Base-by-base conservation (phyloP, 2,797 vertebrate species). In the Gallinago stenura region DNA sequence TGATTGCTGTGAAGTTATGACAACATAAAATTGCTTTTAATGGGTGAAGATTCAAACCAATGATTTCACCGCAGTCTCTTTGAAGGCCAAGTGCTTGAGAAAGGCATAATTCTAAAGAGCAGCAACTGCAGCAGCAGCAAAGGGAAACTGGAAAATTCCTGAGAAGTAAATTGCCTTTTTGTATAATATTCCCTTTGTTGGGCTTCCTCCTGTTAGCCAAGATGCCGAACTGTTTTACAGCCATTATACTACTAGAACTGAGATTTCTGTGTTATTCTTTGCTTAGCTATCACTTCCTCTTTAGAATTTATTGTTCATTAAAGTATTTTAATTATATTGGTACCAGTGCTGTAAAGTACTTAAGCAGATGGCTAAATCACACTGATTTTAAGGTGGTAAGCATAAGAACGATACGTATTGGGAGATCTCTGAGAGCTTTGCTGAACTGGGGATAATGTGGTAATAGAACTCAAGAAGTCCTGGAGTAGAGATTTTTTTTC, bases 21-120 rank as follows among this genome's bases (percentile, higher is more conserved):
- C 80, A 95, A 90, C 33, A 73, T 84, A 76, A 93, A 95, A 90
- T 95, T 91, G 39, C 57, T 60, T 85, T 88, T 94, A 95, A 87
- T 95, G 76, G 82, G 39, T 90, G 8, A 93, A 82, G 91, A 81
- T 79, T 86, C 89, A 91, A 81, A 58, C 58, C 28, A 53, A 24
- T 93, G 80, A 90, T 82, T 93, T 95, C 66, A 64, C 66, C 0
- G 0, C 66, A 57, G 56, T 84, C 39, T 68, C 70, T 93, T 83
- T 96, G 91, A 91, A 91, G 73, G 45, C 31, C 17, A 53, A 70
- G 22, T 3, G 8, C 33, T 87, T 64, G 50, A 92, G 73, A 87
- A 77, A 57, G 66, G 64, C 56, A 7, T 48, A 41, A 41, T 90
- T 95, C n/a, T 89, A 45, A 86, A 70, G 58, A 79, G 20, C 28